Conservation (phyloP, 2,113 vertebrate genomes). For the Bos taurus region ARS-UCD2.0 NC_037332.1:105953001-105953500, state of each 20-base stretch:
- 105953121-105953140: neutral
- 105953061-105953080: neutral
- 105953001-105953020: neutral
- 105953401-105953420: neutral
- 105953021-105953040: neutral
- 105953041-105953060: neutral
- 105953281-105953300: neutral
- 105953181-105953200: neutral
- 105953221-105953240: neutral
- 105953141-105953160: neutral
- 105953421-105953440: neutral
- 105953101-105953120: neutral
- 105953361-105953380: neutral
- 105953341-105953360: neutral
- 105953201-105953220: neutral
- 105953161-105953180: neutral
- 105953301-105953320: neutral
- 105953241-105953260: neutral
- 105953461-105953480: neutral
- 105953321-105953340: neutral
- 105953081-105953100: neutral
- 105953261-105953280: neutral
- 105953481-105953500: neutral
- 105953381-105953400: neutral
- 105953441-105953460: neutral